Base-by-base conservation (phyloP, 2,113 vertebrate species). In the Trematocara unimaculatum region DNA sequence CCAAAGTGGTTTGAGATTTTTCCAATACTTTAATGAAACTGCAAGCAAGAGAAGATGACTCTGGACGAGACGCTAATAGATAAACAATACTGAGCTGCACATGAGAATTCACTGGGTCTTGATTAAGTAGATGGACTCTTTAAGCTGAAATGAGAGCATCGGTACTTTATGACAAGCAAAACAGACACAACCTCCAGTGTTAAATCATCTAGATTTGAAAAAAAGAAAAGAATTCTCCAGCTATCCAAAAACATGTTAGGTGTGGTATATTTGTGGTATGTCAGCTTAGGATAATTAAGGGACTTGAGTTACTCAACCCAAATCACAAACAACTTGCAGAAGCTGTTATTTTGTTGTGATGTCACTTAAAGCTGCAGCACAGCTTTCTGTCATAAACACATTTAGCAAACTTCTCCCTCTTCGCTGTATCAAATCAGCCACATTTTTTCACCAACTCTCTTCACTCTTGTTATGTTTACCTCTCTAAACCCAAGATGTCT, bases 191-290 rank as follows among this genome's bases (percentile, higher is more conserved):
- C 45, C 83, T 14, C 60, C 79, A 51, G 5, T 55, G 54, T 54
- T 72, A 82, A 87, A 90, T 86, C 60, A 82, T 88, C 47, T 4
- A 35, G 23, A 45, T 81, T 35, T 35, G n/a, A 29, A 58, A 72
- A 77, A 77, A 81, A 58, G 62, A 85, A 42, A 42, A 86, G 38
- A 81, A 72, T 84, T 78, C 18, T 82, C 26, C 26, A 78, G 47
- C 45, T 45, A 54, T 33, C 53, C 60, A 84, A 67, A 45, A 83
- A 42, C 47, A 42, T 85, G 80, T 87, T 88, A 87, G 80, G 86
- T 88, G 91, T 83, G 80, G 86, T 90, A 51, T 74, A 67, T 70
- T 53, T 88, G 86, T 77, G 90, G 83, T 84, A 87, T 92, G 91
- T 88, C 29, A 53, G 35, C 40, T 88, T 53, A 64, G 17, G 77